These are phyloP conservation scores for Periophthalmus modestus DNA, from an alignment of 2,113 vertebrate species.

Conservation along the genomic window DNA sequence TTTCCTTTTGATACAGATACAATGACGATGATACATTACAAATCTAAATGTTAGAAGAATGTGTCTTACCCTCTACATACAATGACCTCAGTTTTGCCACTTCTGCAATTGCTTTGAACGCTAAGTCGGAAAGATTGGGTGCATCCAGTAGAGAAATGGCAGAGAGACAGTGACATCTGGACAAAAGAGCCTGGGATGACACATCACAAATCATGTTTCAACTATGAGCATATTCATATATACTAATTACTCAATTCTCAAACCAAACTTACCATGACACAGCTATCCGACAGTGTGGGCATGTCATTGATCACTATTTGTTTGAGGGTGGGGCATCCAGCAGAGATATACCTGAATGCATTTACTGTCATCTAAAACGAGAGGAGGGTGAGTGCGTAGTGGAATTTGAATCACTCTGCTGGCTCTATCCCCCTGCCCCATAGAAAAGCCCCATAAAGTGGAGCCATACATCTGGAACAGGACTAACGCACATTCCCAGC, in stretches of 20 bases:
- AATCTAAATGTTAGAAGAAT: neutral
- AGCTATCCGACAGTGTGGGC: slow-evolving; percentile 81
- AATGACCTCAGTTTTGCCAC: slow-evolving; percentile 72
- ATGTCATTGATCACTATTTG: slow-evolving; percentile 82
- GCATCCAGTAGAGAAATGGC: slow-evolving; percentile 77
- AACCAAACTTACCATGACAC: slow-evolving; percentile 77
- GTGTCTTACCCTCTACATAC: slow-evolving; percentile 71
- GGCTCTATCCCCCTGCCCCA: neutral
- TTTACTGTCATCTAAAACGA: slow-evolving; percentile 79
- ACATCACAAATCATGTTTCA: neutral
- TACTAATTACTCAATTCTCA: neutral
- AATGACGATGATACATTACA: neutral
- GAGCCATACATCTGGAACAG: slow-evolving; percentile 57
- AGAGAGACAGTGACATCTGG: slow-evolving; percentile 72
- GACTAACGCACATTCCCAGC: slow-evolving; percentile 26
- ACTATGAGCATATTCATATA: too few relatives aligned
- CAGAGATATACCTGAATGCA: slow-evolving; percentile 79
- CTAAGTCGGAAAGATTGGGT: slow-evolving; percentile 75
- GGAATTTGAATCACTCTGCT: slow-evolving; percentile 36
- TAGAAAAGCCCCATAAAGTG: slow-evolving; percentile 25
- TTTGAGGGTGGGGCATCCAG: slow-evolving; percentile 76
- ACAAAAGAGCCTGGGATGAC: slow-evolving; percentile 73
- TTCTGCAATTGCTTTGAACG: slow-evolving; percentile 76
- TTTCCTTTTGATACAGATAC: neutral
- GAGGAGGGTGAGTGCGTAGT: slow-evolving; percentile 44